These are phyloP conservation scores for Parasteatoda tepidariorum DNA, from an alignment of 1,140 invertebrate genomes.

Conservation along the genomic window DNA sequence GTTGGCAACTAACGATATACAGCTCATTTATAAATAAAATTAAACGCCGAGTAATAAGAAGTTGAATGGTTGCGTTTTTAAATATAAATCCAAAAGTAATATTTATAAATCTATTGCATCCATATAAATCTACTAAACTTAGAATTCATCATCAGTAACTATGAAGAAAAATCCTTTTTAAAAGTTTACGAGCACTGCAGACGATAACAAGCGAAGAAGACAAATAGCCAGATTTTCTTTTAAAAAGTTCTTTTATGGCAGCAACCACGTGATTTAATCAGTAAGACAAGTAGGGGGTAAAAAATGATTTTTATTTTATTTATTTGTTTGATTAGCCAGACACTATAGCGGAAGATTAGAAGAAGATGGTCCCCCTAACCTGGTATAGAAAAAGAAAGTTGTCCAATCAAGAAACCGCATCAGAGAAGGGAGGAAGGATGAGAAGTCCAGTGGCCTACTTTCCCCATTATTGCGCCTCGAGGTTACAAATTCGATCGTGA, in stretches of 20 bases:
- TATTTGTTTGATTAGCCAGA: background rate
- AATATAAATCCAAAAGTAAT: no score
- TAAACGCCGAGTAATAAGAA: no score
- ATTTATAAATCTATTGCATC: background rate
- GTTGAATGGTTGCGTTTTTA: no score
- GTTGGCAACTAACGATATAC: no score
- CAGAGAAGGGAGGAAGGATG: constrained; percentile 24
- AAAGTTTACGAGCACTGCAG: no score
- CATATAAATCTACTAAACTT: background rate
- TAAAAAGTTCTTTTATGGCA: constrained; percentile 10
- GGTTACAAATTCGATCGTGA: constrained; percentile 44
- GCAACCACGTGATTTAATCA: constrained; percentile 8
- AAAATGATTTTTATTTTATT: background rate
- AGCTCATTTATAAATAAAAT: no score
- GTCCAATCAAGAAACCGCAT: constrained; percentile 32
- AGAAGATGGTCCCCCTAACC: constrained; percentile 57
- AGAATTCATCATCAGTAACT: no score
- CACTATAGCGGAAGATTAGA: background rate
- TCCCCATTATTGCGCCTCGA: background rate
- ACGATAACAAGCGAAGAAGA: background rate
- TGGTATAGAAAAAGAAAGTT: constrained; percentile 32
- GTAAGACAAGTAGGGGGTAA: background rate
- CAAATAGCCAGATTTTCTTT: constrained; percentile 30
- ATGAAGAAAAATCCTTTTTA: no score
- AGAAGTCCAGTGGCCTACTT: constrained; percentile 42